phyloP scores from a whole-genome alignment of 2,113 vertebrate genomes.

The Hypanus sabinus region DNA sequence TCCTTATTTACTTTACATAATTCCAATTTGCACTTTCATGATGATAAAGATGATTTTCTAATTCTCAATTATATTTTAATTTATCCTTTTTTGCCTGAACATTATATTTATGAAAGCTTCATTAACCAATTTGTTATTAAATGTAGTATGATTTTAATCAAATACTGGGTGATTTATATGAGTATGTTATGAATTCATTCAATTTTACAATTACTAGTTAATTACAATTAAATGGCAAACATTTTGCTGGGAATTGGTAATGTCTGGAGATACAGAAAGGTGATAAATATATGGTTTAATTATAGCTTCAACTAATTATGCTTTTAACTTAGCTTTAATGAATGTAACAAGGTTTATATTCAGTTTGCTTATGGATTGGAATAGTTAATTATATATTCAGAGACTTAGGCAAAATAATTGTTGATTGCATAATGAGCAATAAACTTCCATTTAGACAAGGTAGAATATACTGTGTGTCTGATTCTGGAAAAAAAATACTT shows the following conservation, averaged over 20 bases:
- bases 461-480: background rate
- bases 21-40: background rate
- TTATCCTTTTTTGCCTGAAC: background rate
- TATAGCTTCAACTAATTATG: background rate
- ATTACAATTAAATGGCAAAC: background rate
- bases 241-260: background rate
- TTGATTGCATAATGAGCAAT: background rate
- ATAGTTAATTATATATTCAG: background rate
- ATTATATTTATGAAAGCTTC: background rate
- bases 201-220: background rate
- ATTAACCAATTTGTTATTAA: background rate
- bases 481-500: background rate
- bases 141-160: background rate
- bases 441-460: background rate
- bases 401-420: background rate
- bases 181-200: background rate
- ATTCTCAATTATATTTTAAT: background rate
- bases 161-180: background rate
- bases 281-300: slow-evolving; percentile 19
- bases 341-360: background rate
- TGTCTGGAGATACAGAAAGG: background rate
- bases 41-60: background rate
- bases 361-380: background rate
- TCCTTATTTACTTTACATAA: background rate
- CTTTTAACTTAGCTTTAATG: slow-evolving; percentile 2